Percentiles rank a stretch among this genome's conserved stretches.
These are phyloP conservation scores for Carassius carassius DNA, from an alignment of 2,113 vertebrate species.

Conservation along the genomic window DNA sequence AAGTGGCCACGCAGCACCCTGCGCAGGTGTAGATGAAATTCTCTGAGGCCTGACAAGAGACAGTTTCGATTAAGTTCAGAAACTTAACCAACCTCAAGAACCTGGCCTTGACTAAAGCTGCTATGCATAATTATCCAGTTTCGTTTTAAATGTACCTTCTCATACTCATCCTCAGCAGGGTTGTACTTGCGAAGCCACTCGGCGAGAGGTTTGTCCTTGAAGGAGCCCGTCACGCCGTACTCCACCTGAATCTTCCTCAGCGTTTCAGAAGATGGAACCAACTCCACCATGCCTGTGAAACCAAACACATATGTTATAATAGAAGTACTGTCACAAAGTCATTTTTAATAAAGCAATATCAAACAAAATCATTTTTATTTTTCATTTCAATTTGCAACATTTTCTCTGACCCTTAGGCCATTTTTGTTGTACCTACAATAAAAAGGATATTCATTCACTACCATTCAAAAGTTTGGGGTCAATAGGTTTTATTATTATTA, in stretches of 20 bases:
- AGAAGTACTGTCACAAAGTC: not conserved
- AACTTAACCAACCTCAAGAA: not conserved
- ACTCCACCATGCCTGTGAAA: constrained; percentile 92
- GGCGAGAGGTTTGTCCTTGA: constrained; percentile 97
- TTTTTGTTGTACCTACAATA: not conserved
- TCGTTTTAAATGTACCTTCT: constrained; percentile 80
- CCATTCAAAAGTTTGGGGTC: not conserved
- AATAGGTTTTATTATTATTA: not conserved
- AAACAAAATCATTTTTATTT: not conserved
- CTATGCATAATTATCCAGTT: not conserved
- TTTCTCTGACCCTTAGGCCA: not conserved
- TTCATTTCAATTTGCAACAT: not conserved
- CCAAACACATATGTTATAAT: constrained; percentile 4
- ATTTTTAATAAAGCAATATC: not conserved
- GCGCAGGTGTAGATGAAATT: constrained; percentile 99
- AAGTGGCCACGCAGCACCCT: constrained; percentile 97
- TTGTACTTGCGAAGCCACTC: constrained; percentile 98
- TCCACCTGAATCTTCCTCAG: constrained; percentile 98
- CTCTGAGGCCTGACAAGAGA: constrained; percentile 85
- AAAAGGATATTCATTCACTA: not conserved
- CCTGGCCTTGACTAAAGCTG: too few species aligned
- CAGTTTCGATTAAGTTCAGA: not conserved
- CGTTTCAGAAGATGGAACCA: constrained; percentile 96
- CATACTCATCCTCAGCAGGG: constrained; percentile 96
- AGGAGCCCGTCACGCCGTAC: constrained; percentile 95